phyloP scores from a whole-genome alignment of 2,888 invertebrate species.

The Philaethria dido region DNA sequence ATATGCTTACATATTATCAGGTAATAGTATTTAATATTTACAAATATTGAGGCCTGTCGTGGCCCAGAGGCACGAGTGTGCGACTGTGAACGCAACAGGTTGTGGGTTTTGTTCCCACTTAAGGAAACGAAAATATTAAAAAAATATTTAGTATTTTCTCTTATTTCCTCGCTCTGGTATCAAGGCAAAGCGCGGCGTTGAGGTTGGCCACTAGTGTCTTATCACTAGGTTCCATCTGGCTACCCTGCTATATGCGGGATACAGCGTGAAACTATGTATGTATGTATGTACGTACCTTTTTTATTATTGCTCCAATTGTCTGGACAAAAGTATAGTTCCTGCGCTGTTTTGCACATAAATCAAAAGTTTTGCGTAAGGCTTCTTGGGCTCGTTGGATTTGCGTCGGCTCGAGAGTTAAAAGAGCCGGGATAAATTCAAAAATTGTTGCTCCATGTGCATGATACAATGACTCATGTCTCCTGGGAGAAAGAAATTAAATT shows the following conservation, averaged over 20 bases:
- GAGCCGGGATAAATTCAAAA: conserved; percentile 95
- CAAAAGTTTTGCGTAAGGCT: conserved; percentile 89
- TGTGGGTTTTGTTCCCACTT: too few relatives aligned
- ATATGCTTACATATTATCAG: neutral
- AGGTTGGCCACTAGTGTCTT: too few relatives aligned
- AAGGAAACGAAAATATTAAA: too few relatives aligned
- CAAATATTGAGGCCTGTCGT: too few relatives aligned
- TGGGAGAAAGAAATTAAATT: conserved; percentile 55
- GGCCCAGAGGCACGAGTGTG: too few relatives aligned
- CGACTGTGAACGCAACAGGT: too few relatives aligned
- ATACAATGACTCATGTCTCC: conserved; percentile 93
- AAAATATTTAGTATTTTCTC: too few relatives aligned
- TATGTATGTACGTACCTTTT: conserved; percentile 80
- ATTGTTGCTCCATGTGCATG: conserved; percentile 95
- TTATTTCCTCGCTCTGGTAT: too few relatives aligned
- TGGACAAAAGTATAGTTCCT: conserved; percentile 89
- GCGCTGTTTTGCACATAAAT: conserved; percentile 89
- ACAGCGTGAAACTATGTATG: too few relatives aligned
- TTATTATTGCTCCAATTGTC: conserved; percentile 90
- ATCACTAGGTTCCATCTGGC: too few relatives aligned
- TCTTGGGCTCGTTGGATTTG: conserved; percentile 85
- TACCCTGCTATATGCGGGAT: too few relatives aligned
- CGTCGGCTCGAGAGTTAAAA: conserved; percentile 94
- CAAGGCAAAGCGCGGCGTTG: too few relatives aligned
- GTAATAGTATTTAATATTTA: neutral